phyloP scores from a whole-genome alignment of 2,888 invertebrate genomes.

The Drosophila suboccidentalis region DNA sequence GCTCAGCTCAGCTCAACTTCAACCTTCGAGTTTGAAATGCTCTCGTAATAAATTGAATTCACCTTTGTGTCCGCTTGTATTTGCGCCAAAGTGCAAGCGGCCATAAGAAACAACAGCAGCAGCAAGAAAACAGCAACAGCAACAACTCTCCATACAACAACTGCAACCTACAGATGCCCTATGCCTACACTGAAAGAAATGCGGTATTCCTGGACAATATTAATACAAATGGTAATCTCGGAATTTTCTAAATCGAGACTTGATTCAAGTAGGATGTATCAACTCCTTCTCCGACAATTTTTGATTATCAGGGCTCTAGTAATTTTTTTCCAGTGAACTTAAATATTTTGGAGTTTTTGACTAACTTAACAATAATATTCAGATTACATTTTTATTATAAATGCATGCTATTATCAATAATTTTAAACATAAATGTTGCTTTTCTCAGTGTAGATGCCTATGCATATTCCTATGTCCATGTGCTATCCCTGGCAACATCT shows the following conservation, averaged over 20 bases:
- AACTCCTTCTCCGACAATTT: no score
- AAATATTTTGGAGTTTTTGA: no score
- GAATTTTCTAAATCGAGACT: no score
- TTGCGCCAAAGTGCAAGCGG: slow-evolving; percentile 61
- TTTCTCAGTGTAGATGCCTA: not conserved
- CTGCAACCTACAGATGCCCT: slow-evolving; percentile 33
- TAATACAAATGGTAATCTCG: no score
- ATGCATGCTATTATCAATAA: no score
- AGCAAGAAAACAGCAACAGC: slow-evolving; percentile 25
- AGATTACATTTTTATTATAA: no score
- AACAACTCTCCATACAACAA: slow-evolving; percentile 10
- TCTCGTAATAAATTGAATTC: slow-evolving; percentile 79
- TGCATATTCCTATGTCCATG: slow-evolving; percentile 18
- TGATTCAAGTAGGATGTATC: no score
- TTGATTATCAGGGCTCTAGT: no score
- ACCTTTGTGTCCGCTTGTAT: slow-evolving; percentile 75
- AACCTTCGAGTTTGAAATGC: slow-evolving; percentile 70
- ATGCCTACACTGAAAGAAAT: slow-evolving; percentile 2
- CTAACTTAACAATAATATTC: no score
- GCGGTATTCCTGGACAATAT: no score
- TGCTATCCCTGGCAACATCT: slow-evolving; percentile 53
- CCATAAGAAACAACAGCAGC: slow-evolving; percentile 37
- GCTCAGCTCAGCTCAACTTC: slow-evolving; percentile 60
- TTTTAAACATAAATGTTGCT: no score
- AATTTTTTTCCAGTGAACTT: no score